Conservation (phyloP, 2,797 vertebrate genomes). For the Myoxocephalus aenaeus region DNA sequence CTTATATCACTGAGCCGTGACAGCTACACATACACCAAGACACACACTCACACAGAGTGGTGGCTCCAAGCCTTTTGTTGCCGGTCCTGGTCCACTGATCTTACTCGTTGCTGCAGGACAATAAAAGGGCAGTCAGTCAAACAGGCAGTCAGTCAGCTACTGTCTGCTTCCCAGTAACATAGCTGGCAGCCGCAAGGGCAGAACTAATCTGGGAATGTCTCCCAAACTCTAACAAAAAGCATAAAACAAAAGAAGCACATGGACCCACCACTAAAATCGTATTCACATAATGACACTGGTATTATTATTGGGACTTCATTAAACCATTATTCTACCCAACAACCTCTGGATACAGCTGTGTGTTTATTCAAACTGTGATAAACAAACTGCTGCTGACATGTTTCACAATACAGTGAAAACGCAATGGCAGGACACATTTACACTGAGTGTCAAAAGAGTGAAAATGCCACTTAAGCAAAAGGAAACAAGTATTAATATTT, state of each 20-base stretch:
- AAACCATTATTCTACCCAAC: constrained; percentile 1
- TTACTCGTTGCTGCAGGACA: constrained; percentile 82
- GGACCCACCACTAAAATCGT: constrained; percentile 10
- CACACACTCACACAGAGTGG: constrained; percentile 74
- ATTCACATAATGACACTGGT: constrained; percentile 4
- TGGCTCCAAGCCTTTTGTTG: constrained; percentile 86
- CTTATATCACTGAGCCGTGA: constrained; percentile 88
- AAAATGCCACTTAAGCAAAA: not conserved
- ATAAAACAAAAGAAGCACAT: constrained; percentile 48
- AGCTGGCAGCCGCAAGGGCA: constrained; percentile 85
- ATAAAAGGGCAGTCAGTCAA: constrained; percentile 82
- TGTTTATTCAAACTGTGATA: not conserved
- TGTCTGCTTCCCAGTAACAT: constrained; percentile 87
- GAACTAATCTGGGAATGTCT: constrained; percentile 91
- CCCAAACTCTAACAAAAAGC: constrained; percentile 63
- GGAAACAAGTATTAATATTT: not conserved
- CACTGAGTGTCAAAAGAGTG: too few species aligned
- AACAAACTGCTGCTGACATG: too few species aligned
- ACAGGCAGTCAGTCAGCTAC: constrained; percentile 74
- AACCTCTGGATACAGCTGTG: not conserved
- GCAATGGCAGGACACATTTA: not conserved
- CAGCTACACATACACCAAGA: constrained; percentile 75
- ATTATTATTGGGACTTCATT: constrained; percentile 16
- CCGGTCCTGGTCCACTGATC: constrained; percentile 81
- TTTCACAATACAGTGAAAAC: not conserved